A percentile compares a stretch with the other conserved stretches of the same genome.
These are phyloP conservation scores for Sinopyrophorus schimmeli DNA, from an alignment of 2,888 invertebrate genomes.

Conservation along the genomic window DNA sequence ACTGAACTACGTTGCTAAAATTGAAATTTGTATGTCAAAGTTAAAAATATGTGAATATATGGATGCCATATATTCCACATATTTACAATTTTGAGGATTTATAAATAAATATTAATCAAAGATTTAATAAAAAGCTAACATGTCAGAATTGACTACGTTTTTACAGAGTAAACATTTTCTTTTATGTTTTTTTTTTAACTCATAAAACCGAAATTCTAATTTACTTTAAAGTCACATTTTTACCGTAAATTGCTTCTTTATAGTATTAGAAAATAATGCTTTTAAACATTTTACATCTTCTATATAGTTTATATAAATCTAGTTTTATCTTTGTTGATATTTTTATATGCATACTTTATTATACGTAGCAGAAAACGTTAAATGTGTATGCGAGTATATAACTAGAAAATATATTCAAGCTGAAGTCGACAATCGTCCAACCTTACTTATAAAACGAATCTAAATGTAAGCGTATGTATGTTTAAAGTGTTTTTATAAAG, in stretches of 20 bases:
- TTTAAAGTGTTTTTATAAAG: constrained; percentile 17
- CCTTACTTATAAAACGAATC: too few relatives aligned
- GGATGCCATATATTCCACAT: too few relatives aligned
- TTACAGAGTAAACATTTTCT: constrained; percentile 15
- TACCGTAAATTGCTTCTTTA: constrained; percentile 17
- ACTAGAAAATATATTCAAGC: constrained; percentile 7
- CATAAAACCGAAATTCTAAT: constrained; percentile 14
- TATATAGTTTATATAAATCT: constrained; percentile 18
- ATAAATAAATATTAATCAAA: not conserved
- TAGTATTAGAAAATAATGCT: constrained; percentile 15
- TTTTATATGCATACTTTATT: constrained; percentile 18
- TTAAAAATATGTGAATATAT: too few relatives aligned
- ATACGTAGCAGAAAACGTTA: constrained; percentile 9
- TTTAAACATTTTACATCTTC: constrained; percentile 22
- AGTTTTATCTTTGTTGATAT: constrained; percentile 20
- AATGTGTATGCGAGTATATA: constrained; percentile 9
- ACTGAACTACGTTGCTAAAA: too few relatives aligned
- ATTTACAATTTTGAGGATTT: too few relatives aligned
- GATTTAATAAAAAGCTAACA: constrained; percentile 7
- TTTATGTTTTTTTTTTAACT: constrained; percentile 16
- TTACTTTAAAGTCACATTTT: constrained; percentile 9
- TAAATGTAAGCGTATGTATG: too few relatives aligned
- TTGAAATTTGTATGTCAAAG: too few relatives aligned
- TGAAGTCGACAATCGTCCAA: constrained; percentile 31
- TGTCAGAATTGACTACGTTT: constrained; percentile 5